Conservation (phyloP, 2,797 vertebrate genomes). For the Sebastes hopkinsi region DNA sequence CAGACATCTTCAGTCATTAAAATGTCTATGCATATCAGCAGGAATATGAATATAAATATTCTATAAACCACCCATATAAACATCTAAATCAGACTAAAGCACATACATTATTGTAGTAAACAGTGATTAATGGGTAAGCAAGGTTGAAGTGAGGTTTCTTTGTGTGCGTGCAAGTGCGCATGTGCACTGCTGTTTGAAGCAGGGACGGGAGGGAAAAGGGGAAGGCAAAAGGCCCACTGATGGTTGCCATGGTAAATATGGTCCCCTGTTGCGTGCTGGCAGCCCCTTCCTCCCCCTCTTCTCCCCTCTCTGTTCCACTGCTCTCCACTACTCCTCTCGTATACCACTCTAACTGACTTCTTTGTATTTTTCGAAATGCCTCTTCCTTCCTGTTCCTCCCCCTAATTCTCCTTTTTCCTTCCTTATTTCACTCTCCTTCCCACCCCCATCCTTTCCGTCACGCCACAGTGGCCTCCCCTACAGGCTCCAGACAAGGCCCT, state of each 20-base stretch:
- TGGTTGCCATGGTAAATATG: constrained; percentile 77
- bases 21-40: not conserved
- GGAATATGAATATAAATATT: not conserved
- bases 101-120: not conserved
- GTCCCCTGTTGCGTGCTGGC: constrained; percentile 47
- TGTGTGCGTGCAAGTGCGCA: not conserved
- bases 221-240: constrained; percentile 44
- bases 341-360: not conserved
- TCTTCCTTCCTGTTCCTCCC: not conserved
- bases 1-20: not conserved
- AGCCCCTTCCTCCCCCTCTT: constrained; percentile 30
- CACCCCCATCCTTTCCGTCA: constrained; percentile 53
- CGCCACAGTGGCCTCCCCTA: constrained; percentile 54
- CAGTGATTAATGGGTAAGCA: not conserved
- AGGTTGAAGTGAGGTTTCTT: constrained; percentile 20
- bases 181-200: constrained; percentile 4
- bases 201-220: no score
- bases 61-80: not conserved
- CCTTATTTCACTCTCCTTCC: not conserved
- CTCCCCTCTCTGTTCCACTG: constrained; percentile 5
- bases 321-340: constrained; percentile 13
- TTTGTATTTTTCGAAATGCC: not conserved
- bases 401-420: not conserved
- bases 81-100: not conserved
- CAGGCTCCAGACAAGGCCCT: constrained; percentile 47